phyloP scores from a whole-genome alignment of 2,888 invertebrate species.

The Melieria crassipennis region DNA sequence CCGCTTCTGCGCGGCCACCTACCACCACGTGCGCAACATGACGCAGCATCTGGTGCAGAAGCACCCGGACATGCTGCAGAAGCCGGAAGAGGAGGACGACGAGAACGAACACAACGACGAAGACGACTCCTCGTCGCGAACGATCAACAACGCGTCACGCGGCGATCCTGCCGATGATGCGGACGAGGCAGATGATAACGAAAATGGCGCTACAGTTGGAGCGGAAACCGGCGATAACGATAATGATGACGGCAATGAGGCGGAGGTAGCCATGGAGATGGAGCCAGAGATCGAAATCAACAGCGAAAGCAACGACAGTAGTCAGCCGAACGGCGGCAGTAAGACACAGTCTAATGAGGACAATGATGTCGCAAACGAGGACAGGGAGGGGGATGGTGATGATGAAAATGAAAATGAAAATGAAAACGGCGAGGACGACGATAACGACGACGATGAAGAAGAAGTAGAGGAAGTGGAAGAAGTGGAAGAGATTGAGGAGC shows the following conservation, averaged over 20 bases:
- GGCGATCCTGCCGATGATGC: conserved; percentile 1
- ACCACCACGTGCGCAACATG: conserved; percentile 51
- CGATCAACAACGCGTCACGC: too few species aligned
- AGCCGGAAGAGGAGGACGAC: not conserved
- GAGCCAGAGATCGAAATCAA: not conserved
- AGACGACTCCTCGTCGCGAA: not conserved
- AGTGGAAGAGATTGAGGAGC: conserved; percentile 40
- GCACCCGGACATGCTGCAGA: conserved; percentile 45
- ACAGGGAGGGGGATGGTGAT: conserved; percentile 1
- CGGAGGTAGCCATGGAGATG: not conserved
- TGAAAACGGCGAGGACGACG: too few species aligned
- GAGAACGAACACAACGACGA: not conserved
- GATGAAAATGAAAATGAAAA: conserved; percentile 11
- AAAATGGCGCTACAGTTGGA: conserved; percentile 9
- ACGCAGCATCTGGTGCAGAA: conserved; percentile 52
- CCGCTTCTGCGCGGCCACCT: conserved; percentile 49
- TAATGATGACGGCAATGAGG: not conserved
- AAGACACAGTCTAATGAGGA: conserved; percentile 19
- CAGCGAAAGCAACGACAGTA: too few species aligned
- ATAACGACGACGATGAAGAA: not conserved
- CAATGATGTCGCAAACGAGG: conserved; percentile 3
- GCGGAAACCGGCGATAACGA: conserved; percentile 18
- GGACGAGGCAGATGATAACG: conserved; percentile 6
- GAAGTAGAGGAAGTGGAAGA: conserved; percentile 37
- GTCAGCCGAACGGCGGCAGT: not conserved